These are phyloP conservation scores for Myzus persicae DNA, from an alignment of 1,140 invertebrate genomes.

Conservation along the genomic window DNA sequence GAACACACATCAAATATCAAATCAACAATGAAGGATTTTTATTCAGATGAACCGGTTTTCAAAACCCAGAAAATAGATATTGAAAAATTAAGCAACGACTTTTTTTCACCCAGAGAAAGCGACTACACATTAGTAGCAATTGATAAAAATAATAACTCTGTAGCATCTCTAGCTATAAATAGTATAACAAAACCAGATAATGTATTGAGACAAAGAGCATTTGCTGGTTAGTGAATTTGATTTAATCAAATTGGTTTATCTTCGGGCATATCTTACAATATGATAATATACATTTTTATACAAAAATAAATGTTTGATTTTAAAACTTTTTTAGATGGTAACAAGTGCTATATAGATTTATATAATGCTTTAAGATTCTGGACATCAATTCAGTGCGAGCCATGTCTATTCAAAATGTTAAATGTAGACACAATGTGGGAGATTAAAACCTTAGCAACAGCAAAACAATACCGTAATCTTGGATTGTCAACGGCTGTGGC, in stretches of 20 bases:
- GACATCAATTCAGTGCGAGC: constrained; percentile 26
- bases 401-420: constrained; percentile 49
- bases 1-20: constrained; percentile 26
- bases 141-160: constrained; percentile 31
- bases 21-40: constrained; percentile 33
- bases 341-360: background rate
- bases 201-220: background rate
- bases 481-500: constrained; percentile 23
- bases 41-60: constrained; percentile 43
- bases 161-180: constrained; percentile 15
- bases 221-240: constrained; percentile 27
- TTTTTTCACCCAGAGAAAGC: background rate
- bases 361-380: constrained; percentile 18
- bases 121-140: constrained; percentile 35
- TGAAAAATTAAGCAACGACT: constrained; percentile 12
- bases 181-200: constrained; percentile 34
- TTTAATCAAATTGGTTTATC: background rate
- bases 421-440: constrained; percentile 44
- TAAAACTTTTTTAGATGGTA: background rate
- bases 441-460: constrained; percentile 40
- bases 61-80: constrained; percentile 41
- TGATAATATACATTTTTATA: background rate
- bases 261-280: background rate
- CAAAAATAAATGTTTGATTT: background rate
- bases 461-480: constrained; percentile 39